phyloP scores from a whole-genome alignment of 2,797 vertebrate species.

The Danio kyathit region DNA sequence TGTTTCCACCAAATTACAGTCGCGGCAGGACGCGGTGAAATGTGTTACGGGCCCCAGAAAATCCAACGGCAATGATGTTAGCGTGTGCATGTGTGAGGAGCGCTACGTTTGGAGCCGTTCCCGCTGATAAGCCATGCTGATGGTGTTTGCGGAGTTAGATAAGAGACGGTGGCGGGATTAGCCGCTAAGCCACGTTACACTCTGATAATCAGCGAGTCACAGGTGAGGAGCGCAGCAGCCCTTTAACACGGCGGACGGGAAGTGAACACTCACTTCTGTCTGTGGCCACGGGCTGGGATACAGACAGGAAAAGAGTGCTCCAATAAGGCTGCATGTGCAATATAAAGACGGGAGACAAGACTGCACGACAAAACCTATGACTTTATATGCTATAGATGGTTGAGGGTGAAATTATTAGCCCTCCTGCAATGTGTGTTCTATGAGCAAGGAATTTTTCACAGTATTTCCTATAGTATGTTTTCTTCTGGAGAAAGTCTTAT shows the following conservation, averaged over 20 bases:
- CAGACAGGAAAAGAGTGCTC: background rate
- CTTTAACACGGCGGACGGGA: slow-evolving; percentile 34
- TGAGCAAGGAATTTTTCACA: too few species aligned
- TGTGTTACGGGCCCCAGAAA: slow-evolving; percentile 41
- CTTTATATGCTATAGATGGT: background rate
- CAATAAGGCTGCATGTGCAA: too few species aligned
- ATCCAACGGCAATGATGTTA: slow-evolving; percentile 36
- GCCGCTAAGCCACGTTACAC: slow-evolving; percentile 44
- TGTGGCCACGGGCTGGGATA: slow-evolving; percentile 5
- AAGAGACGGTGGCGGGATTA: slow-evolving; percentile 56
- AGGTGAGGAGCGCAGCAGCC: slow-evolving; percentile 37
- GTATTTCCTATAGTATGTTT: too few species aligned
- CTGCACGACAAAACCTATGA: background rate
- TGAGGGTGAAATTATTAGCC: too few species aligned
- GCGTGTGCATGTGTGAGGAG: slow-evolving; percentile 16
- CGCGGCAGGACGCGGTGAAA: slow-evolving; percentile 44
- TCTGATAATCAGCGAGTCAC: slow-evolving; percentile 46
- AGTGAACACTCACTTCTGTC: slow-evolving; percentile 28
- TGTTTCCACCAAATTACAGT: slow-evolving; percentile 63
- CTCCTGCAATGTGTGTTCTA: too few species aligned
- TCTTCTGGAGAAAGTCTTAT: too few species aligned
- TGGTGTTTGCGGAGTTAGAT: slow-evolving; percentile 60
- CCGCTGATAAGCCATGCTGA: slow-evolving; percentile 62
- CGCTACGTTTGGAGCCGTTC: slow-evolving; percentile 33
- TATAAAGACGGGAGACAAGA: background rate